Conservation (phyloP, 1,140 invertebrate genomes). For the Drosophila rufa region DNA sequence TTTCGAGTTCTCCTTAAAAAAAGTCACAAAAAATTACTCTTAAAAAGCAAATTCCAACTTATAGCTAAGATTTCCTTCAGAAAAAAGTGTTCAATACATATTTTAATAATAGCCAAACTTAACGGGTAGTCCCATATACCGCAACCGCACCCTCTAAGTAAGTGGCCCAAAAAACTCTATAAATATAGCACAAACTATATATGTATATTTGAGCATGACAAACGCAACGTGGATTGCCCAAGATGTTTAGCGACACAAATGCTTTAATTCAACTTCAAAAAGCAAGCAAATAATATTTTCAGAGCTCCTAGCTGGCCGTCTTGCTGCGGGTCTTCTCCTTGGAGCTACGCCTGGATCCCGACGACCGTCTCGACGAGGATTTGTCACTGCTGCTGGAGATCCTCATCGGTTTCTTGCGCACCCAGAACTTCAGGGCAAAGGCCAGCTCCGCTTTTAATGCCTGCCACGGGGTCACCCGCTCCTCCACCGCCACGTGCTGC, state of each 20-base stretch:
- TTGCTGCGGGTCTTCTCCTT: constrained; percentile 73
- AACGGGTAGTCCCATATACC: neutral
- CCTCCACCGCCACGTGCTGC: constrained; percentile 90
- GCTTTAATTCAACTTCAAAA: neutral
- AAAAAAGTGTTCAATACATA: neutral
- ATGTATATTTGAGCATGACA: neutral
- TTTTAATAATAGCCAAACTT: neutral
- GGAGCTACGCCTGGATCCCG: constrained; percentile 67
- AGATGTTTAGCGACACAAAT: constrained; percentile 10
- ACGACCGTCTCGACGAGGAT: constrained; percentile 82
- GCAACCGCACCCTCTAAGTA: constrained; percentile 12
- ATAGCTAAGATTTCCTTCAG: neutral
- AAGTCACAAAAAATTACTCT: too few species aligned
- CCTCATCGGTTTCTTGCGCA: constrained; percentile 88
- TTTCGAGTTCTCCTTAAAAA: too few species aligned
- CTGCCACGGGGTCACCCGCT: constrained; percentile 88
- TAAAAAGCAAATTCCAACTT: neutral
- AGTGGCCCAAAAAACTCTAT: constrained; percentile 17
- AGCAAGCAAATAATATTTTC: neutral
- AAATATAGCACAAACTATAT: constrained; percentile 18
- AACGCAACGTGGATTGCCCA: constrained; percentile 2
- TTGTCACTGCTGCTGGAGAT: constrained; percentile 78
- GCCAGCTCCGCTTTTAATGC: constrained; percentile 88
- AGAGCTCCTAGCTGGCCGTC: constrained; percentile 41
- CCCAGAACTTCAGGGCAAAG: constrained; percentile 89